phyloP scores from a whole-genome alignment of 1,140 invertebrate genomes.

The Ctenoplectra terminalis region DNA sequence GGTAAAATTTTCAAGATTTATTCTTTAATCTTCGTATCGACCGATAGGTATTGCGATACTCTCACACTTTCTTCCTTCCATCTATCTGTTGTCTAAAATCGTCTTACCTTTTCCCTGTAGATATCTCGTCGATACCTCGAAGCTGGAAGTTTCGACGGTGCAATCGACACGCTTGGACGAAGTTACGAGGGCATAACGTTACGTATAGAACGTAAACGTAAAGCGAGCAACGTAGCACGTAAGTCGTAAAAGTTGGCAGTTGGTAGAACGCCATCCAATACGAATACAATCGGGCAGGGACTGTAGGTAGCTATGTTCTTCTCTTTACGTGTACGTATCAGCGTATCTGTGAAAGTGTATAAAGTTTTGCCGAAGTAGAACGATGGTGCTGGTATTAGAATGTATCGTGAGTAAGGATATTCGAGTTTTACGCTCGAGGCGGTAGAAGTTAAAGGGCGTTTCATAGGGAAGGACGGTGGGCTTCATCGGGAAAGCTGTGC shows the following conservation, averaged over 20 bases:
- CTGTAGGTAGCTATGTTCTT: not conserved
- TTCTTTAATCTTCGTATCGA: too few species aligned
- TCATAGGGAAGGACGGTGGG: not conserved
- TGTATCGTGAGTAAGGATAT: slow-evolving; percentile 46
- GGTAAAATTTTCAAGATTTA: too few species aligned
- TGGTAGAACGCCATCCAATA: slow-evolving; percentile 52
- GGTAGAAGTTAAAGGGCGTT: slow-evolving; percentile 53
- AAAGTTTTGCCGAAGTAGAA: slow-evolving; percentile 23
- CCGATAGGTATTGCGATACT: too few species aligned
- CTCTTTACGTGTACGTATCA: not conserved
- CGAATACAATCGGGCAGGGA: slow-evolving; percentile 13
- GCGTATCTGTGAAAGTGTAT: not conserved
- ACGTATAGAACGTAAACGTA: slow-evolving; percentile 71
- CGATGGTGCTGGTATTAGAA: not conserved
- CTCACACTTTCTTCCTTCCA: not conserved
- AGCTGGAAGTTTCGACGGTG: slow-evolving; percentile 61
- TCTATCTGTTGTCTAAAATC: not conserved
- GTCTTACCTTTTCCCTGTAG: not conserved
- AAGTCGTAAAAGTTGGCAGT: slow-evolving; percentile 76
- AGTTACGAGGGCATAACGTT: slow-evolving; percentile 74
- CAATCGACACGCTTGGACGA: slow-evolving; percentile 64
- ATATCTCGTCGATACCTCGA: slow-evolving; percentile 27
- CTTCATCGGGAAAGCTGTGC: slow-evolving; percentile 13
- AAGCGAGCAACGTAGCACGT: slow-evolving; percentile 69
- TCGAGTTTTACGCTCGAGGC: slow-evolving; percentile 47